Conservation (phyloP, 2,888 invertebrate genomes). For the Apamea crenata region DNA sequence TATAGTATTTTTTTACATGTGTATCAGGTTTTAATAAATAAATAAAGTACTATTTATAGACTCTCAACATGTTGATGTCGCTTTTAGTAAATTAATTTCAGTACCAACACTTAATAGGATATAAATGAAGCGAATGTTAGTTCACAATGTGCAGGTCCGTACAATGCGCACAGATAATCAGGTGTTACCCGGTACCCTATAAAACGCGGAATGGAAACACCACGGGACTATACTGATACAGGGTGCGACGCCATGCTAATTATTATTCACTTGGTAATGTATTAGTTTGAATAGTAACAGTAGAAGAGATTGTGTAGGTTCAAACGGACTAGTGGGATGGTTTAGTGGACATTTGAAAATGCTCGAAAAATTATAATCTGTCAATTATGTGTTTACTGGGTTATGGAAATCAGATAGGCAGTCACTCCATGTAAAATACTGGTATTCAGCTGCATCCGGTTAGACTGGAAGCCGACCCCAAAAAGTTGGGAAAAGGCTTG, state of each 20-base stretch:
- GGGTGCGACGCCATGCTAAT: slow-evolving; percentile 41
- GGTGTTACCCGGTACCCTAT: slow-evolving; percentile 89
- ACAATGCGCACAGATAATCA: slow-evolving; percentile 84
- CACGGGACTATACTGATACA: slow-evolving; percentile 73
- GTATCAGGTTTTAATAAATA: no score
- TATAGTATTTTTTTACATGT: no score
- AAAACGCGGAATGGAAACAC: slow-evolving; percentile 82
- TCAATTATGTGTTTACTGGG: no score
- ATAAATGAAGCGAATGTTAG: slow-evolving; percentile 40
- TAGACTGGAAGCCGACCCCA: no score
- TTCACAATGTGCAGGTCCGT: slow-evolving; percentile 46
- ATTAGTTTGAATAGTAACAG: not conserved
- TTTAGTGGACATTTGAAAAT: not conserved
- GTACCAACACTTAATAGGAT: not conserved
- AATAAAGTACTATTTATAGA: not conserved
- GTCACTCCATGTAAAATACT: no score
- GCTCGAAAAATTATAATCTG: no score
- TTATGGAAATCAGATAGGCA: no score
- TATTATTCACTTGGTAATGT: slow-evolving; percentile 10
- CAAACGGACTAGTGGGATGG: not conserved
- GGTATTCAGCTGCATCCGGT: no score
- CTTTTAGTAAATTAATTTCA: slow-evolving; percentile 3
- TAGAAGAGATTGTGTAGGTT: not conserved
- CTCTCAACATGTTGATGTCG: not conserved
- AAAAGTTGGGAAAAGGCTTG: no score